A percentile compares a stretch with the other conserved stretches of the same genome.
phyloP scores from a whole-genome alignment of 2,113 vertebrate genomes.

The Euleptes europaea region DNA sequence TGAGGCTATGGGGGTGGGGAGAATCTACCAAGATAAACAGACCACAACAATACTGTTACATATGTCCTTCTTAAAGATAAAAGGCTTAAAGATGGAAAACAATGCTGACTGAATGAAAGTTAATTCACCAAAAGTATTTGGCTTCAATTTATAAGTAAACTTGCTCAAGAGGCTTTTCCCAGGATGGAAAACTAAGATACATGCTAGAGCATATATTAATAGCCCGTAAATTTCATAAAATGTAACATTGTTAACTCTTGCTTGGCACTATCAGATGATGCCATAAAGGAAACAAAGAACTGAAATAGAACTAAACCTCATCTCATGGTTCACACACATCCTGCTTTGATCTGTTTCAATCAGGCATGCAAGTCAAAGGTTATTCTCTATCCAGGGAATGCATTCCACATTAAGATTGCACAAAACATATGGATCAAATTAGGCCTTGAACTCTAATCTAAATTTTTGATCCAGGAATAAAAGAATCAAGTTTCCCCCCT shows the following conservation, averaged over 20 bases:
- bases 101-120: not conserved
- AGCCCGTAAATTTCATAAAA: not conserved
- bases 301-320: not conserved
- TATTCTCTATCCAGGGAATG: conserved; percentile 3
- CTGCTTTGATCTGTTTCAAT: conserved; percentile 18
- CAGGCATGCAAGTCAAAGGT: conserved; percentile 15
- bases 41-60: not conserved
- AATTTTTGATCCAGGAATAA: conserved; percentile 14
- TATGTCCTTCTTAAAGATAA: not conserved
- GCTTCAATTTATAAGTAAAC: not conserved
- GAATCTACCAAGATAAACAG: not conserved
- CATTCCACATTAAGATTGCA: not conserved
- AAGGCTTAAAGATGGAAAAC: not conserved
- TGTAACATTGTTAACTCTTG: not conserved
- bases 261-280: not conserved
- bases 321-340: not conserved
- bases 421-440: conserved; percentile 30
- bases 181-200: not conserved
- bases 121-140: not conserved
- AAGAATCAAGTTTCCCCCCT: conserved; percentile 3
- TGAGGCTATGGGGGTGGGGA: not conserved
- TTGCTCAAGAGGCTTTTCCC: not conserved
- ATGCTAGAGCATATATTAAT: not conserved
- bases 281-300: conserved; percentile 12
- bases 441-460: conserved; percentile 15